Conservation (phyloP, 2,888 invertebrate species). For the Timema cristinae region DNA sequence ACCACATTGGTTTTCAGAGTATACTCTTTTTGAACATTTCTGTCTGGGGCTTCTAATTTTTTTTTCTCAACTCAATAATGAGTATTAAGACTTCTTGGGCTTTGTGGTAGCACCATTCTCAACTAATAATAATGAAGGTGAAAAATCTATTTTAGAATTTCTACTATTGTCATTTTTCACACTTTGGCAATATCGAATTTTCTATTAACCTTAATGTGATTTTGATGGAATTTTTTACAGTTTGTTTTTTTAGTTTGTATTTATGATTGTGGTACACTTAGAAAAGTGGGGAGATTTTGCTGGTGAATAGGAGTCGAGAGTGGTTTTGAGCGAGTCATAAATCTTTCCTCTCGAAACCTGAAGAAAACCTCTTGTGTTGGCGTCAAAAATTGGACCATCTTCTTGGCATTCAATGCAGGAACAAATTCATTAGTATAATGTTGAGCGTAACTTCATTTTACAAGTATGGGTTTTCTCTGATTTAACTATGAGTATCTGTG, state of each 20-base stretch:
- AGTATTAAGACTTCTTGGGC: not conserved
- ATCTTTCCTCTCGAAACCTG: not conserved
- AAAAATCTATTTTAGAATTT: not conserved
- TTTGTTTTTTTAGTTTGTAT: not conserved
- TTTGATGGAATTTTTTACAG: not conserved
- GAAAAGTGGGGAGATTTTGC: not conserved
- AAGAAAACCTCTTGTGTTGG: not conserved
- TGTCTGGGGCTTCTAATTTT: not conserved
- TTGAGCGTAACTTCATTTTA: not conserved
- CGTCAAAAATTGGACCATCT: not conserved
- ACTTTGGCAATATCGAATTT: not conserved
- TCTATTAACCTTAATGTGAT: not conserved
- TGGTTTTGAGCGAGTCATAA: not conserved
- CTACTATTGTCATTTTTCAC: not conserved
- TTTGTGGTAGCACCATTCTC: not conserved
- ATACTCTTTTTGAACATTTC: not conserved
- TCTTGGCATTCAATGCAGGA: not conserved
- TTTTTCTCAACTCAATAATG: not conserved
- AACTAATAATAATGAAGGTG: slow-evolving; percentile 1
- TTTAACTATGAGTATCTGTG: not conserved
- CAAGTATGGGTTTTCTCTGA: not conserved
- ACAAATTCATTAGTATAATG: not conserved
- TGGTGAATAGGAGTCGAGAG: not conserved
- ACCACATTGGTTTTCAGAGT: slow-evolving; percentile 3
- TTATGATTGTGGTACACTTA: not conserved